These are phyloP conservation scores for Homarus americanus DNA, from an alignment of 1,140 invertebrate species.

Conservation along the genomic window DNA sequence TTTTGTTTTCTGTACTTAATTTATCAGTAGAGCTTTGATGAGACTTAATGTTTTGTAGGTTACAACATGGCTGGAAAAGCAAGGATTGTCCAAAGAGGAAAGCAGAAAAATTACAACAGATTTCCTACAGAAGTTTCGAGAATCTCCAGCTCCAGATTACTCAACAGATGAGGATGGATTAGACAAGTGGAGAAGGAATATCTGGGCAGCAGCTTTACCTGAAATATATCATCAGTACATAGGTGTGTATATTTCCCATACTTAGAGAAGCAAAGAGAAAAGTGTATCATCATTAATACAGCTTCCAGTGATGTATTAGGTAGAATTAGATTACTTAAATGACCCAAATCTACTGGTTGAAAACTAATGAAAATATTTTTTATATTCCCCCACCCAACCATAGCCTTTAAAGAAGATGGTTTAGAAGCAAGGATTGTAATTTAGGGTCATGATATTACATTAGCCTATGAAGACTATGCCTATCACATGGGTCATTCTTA, in stretches of 20 bases:
- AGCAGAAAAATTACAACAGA: conserved; percentile 82
- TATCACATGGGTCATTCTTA: no score
- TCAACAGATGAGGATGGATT: conserved; percentile 77
- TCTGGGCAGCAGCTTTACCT: conserved; percentile 88
- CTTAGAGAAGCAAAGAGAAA: not conserved
- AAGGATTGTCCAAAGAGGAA: conserved; percentile 82
- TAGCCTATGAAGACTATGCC: no score
- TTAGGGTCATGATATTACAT: no score
- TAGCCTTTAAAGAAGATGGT: no score
- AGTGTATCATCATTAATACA: no score
- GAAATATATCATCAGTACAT: conserved; percentile 85
- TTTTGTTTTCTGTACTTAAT: not conserved
- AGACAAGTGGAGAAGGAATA: conserved; percentile 85
- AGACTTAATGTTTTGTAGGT: conserved; percentile 19
- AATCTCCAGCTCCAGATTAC: conserved; percentile 82
- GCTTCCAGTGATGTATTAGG: no score
- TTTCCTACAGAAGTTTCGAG: conserved; percentile 86
- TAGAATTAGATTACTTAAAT: no score
- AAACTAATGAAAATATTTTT: no score
- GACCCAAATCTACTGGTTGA: no score
- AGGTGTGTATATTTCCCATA: conserved; percentile 78
- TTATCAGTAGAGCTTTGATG: not conserved
- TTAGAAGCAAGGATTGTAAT: no score
- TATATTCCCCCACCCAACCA: no score
- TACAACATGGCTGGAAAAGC: conserved; percentile 77